phyloP scores from a whole-genome alignment of 2,113 vertebrate species.

The Corythaeola cristata region DNA sequence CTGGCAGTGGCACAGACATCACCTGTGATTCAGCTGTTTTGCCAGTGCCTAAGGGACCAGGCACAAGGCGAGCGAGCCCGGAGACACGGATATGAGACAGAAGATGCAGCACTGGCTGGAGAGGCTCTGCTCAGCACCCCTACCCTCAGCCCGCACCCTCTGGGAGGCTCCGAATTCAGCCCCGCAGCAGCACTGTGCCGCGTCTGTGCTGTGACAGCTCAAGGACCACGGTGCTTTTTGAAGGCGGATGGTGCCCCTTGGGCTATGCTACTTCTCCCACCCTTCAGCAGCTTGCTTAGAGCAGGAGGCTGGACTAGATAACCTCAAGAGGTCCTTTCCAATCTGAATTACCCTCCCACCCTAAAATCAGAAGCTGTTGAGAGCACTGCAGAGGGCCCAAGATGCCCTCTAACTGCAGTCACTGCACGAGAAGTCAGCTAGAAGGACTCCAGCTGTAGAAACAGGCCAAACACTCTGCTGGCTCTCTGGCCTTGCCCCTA shows the following conservation, averaged over 20 bases:
- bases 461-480: not conserved
- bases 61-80: fast-evolving
- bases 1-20: not conserved
- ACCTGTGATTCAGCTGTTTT: conserved; percentile 64
- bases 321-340: not conserved
- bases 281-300: not conserved
- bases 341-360: not conserved
- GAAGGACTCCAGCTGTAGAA: not conserved
- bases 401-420: not conserved
- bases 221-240: fast-evolving
- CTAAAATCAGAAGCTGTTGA: not conserved
- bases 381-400: not conserved
- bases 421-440: fast-evolving
- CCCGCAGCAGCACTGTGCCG: fast-evolving
- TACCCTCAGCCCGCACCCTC: not conserved
- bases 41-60: fast-evolving
- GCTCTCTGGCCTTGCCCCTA: not conserved
- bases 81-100: fast-evolving
- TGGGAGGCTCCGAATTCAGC: not conserved
- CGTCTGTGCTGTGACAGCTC: fast-evolving
- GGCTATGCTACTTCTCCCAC: not conserved
- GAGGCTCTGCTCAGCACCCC: not conserved
- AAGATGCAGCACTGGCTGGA: not conserved
- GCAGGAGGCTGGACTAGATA: not conserved
- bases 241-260: fast-evolving